phyloP scores from a whole-genome alignment of 2,888 invertebrate species.

The Acanthoscelides obtectus region DNA sequence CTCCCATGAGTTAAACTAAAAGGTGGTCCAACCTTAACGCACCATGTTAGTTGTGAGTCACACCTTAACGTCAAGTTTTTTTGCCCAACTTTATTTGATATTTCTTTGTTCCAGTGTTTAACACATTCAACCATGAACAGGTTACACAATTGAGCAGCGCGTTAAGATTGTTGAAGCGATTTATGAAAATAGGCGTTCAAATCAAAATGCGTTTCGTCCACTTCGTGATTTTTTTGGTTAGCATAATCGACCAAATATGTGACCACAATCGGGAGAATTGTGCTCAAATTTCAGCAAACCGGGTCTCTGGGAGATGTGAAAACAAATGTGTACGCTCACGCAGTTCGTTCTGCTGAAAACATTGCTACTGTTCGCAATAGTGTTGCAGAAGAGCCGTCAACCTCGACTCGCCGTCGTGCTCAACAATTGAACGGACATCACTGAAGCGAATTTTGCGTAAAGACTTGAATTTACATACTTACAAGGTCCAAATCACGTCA shows the following conservation, averaged over 20 bases:
- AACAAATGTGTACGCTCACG: constrained; percentile 13
- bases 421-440: constrained; percentile 11
- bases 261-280: no score
- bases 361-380: constrained; percentile 23
- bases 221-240: constrained; percentile 11
- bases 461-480: constrained; percentile 2
- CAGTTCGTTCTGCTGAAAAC: constrained; percentile 12
- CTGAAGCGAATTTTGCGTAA: neutral
- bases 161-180: no score
- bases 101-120: no score
- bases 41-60: no score
- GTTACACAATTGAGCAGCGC: no score
- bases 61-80: constrained; percentile 1
- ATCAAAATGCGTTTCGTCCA: constrained; percentile 5
- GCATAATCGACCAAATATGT: constrained; percentile 5
- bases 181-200: no score
- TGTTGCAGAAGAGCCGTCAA: constrained; percentile 22
- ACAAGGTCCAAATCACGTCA: constrained; percentile 4
- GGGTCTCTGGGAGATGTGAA: no score
- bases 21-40: no score
- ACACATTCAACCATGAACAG: no score
- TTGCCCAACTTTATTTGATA: constrained; percentile 1
- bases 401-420: constrained; percentile 21
- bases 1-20: no score
- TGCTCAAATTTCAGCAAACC: no score